Evolutionary conservation across 2,113 vertebrate species (phyloP), one percentile per base, ranked within the genome.

Genomic region (Tychaedon coryphoeus): DNA sequence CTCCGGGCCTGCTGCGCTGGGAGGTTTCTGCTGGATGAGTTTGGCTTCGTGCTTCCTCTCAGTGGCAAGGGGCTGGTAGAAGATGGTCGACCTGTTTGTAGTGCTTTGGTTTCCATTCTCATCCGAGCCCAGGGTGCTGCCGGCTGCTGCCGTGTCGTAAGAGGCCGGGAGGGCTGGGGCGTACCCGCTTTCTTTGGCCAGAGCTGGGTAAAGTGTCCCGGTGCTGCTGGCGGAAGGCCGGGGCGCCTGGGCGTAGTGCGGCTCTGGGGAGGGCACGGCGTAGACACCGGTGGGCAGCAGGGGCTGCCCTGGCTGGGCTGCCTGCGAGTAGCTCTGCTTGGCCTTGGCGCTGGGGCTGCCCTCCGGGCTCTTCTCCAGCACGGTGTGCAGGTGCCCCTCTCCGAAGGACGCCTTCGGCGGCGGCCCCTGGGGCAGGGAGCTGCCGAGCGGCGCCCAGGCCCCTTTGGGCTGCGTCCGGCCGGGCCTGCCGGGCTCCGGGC

Each of bases 361-460:
- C 92, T 99, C 99, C 0, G 99, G 99, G 93, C 99, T 99, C 96
- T 99, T 99, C 97, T 99, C 99, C 47, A 98, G 95, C 76, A 99
- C 98, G 0, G 99, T 99, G 94, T 99, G 99, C 90, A 99, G 98
- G 65, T 99, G 99, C 26, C 99, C 98, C 79, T 99, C 99, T 5
- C 96, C n/a, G 2, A 98, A 97, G 18, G 82, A 38, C 12, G 87
- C 33, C 53, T 98, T 98, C 82, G 92, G 88, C 65, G 87, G 91
- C 0, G 58, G 95, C 8, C 95, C 98, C 92, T 97, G 97, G 28
- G 98, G 86, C 19, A 98, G 95, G 1, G 97, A 87, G 65, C 98
- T 96, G 80, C 92, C 92, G 43, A 98, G 96, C 5, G 97, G 98
- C 73, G 98, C 96, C 98, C 98, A 98, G 58, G 97, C 92, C 22